Conservation (phyloP, 2,888 invertebrate genomes). For the Agrochola lychnidis region DNA sequence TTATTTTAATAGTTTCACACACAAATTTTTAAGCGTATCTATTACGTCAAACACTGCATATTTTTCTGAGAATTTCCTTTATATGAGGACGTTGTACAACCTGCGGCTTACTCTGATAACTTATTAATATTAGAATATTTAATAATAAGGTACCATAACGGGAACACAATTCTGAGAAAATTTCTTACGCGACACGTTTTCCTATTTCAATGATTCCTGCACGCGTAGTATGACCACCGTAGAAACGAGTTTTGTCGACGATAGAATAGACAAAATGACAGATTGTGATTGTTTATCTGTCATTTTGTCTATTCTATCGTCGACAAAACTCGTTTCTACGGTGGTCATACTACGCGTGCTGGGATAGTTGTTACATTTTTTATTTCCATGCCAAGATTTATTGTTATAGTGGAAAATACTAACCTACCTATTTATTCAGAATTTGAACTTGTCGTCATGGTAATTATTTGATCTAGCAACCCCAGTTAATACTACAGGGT, state of each 20-base stretch:
- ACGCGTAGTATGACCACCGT: no score
- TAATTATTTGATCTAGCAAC: slow-evolving; percentile 42
- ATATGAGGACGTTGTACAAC: neutral
- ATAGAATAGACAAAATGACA: no score
- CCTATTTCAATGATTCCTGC: neutral
- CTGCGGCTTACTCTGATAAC: neutral
- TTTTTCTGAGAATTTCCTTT: neutral
- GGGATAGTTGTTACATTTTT: neutral
- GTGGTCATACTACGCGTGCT: no score
- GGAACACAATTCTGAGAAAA: neutral
- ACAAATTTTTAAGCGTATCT: neutral
- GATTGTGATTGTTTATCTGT: no score
- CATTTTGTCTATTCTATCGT: no score
- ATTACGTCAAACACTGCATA: neutral
- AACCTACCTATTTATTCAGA: neutral
- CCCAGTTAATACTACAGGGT: slow-evolving; percentile 39
- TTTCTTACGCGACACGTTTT: neutral
- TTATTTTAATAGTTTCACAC: neutral
- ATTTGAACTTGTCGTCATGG: neutral
- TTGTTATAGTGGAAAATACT: slow-evolving; percentile 6
- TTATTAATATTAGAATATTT: neutral
- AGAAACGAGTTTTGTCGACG: no score
- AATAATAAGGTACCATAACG: neutral
- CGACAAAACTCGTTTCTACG: no score
- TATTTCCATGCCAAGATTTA: neutral